Base-by-base conservation (phyloP, 2,888 invertebrate species). In the Rhagonycha lutea region DNA sequence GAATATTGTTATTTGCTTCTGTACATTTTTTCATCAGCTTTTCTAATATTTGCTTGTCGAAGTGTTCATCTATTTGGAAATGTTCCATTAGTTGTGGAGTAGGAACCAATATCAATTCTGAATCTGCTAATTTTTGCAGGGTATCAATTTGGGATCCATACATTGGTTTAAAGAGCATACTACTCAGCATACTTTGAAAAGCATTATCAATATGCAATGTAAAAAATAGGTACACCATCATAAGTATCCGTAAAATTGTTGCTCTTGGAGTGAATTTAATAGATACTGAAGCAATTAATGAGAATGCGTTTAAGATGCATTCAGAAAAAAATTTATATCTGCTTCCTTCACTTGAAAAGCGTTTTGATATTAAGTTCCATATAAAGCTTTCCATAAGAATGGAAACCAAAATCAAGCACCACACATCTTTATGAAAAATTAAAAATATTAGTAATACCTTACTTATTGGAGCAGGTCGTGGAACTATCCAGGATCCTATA, bases 401-500 rank as follows among this genome's bases (percentile, higher is more conserved):
- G 7, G 28, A 26, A 14, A 68, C 12, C 10, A 14, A 7, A 24
- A 47, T 68, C 60, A 67, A 26, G 24, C 14, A 68, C 60, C 28
- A 68, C 8, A 72, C 61, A 23, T 14, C 4, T 47, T 10, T 8
- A 9, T 7, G 4, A 18, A 72, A 71, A 14, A 71, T 23, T 18
- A n/a, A 23, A 10, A 23, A 24, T 3, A 63, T 11, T 18, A 71
- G 2, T 2, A 29, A 11, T 10, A 47, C 2, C 2, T 23, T 23
- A 7, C 11, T 3, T 10, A 32, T 5, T 1, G 29, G 11, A 23
- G 29, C 26, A 14, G 71, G 47, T n/a, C n/a, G 18, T 0, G 71
- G 71, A 3, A 71, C 71, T n/a, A 71, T 23, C 71, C 71, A 71
- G 3, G 61, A 23, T 47, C n/a, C 23, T 1, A 26, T n/a, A 61